A percentile compares a stretch with the other conserved stretches of the same genome.
These are phyloP conservation scores for Antheraea assamensis DNA, from an alignment of 2,888 invertebrate species.

Conservation along the genomic window DNA sequence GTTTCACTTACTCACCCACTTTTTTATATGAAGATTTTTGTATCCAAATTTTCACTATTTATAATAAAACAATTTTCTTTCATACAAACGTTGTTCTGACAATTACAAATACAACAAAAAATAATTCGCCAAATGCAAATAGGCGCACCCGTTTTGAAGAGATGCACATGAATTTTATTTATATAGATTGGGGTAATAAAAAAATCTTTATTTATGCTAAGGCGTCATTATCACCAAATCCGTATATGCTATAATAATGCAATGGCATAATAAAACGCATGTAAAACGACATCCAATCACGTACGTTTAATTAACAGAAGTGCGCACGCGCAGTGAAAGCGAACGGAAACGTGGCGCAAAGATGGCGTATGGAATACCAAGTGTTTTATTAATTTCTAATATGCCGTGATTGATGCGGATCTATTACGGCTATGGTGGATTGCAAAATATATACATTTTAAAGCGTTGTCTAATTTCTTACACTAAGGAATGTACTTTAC, in stretches of 20 bases:
- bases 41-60: too few species aligned
- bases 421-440: conserved; percentile 8
- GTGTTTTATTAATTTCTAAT: conserved; percentile 22
- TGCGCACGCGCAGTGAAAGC: conserved; percentile 22
- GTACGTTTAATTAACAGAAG: conserved; percentile 18
- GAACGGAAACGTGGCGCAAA: conserved; percentile 19
- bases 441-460: conserved; percentile 7
- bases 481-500: too few species aligned
- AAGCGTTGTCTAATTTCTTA: too few species aligned
- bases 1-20: too few species aligned
- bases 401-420: conserved; percentile 12
- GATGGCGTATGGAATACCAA: conserved; percentile 18
- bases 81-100: too few species aligned
- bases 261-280: conserved; percentile 13
- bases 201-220: not conserved
- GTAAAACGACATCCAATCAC: conserved; percentile 16
- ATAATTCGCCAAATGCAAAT: too few species aligned
- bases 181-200: not conserved
- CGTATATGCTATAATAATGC: not conserved
- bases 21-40: too few species aligned
- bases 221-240: not conserved
- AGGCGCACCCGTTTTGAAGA: too few species aligned
- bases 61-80: too few species aligned
- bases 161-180: too few species aligned
- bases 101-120: too few species aligned